Base-by-base conservation (phyloP, 2,888 invertebrate genomes). In the Morpho achilles region DNA sequence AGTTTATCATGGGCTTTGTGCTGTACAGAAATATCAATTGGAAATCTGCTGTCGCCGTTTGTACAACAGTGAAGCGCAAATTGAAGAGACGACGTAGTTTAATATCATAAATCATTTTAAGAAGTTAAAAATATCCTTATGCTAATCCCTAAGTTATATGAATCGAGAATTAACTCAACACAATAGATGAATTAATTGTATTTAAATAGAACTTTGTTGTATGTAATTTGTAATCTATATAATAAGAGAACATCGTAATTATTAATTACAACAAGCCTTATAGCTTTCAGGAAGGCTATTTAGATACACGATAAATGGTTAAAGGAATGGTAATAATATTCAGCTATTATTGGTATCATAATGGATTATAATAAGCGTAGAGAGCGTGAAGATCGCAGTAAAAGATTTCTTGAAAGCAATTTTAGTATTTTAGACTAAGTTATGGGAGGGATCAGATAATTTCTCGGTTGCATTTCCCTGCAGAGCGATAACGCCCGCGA, bases 361-460 rank as follows among this genome's bases (percentile, higher is more conserved):
- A 87, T 87, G 83, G 82, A 87, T 87, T 86, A 86, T 89, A 84
- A 88, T 87, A 84, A 84, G 81, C 78, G 73, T 68, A 71, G 77
- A 75, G 82, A 87, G 85, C 89, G 86, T 86, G 87, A 90, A 90
- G 89, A 90, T 90, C 81, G 78, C 73, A 74, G 73, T 75, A 74
- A 79, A 80, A 84, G 89, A 90, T 89, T 87, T 87, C 80, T 75
- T 74, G 76, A 82, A 83, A 81, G 88, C 81, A 87, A 86, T 88
- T 88, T 88, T 87, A 87, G 84, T 84, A 84, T 86, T 87, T 79
- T 74, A 79, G 77, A 81, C 79, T 84, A 83, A 87, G 82, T 86
- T 88, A 89, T 87, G 79, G 80, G 77, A 78, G 74, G 82, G 82
- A 89, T 88, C 89, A 78, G 89, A 90, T 90, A 87, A 82, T 80